phyloP scores from a whole-genome alignment of 2,888 invertebrate species.

The Protula sp. region DNA sequence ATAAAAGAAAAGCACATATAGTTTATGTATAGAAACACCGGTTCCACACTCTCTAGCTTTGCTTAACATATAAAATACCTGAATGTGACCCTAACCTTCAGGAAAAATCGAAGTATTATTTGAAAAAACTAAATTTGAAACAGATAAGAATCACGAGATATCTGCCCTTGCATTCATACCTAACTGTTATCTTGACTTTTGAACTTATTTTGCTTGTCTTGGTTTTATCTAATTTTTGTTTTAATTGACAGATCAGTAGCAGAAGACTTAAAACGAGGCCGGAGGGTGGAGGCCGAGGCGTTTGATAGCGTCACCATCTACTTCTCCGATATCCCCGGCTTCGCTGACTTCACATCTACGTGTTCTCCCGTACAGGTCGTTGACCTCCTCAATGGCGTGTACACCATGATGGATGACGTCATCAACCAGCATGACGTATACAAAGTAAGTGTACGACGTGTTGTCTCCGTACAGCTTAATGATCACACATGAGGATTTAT shows the following conservation, averaged over 20 bases:
- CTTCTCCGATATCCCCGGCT: slow-evolving; percentile 48
- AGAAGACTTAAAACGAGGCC: slow-evolving; percentile 35
- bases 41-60: background rate
- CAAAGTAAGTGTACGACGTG: slow-evolving; percentile 29
- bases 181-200: too few relatives aligned
- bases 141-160: too few relatives aligned
- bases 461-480: too few relatives aligned
- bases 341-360: slow-evolving; percentile 41
- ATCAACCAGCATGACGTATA: slow-evolving; percentile 42
- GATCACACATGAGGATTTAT: too few relatives aligned
- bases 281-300: slow-evolving; percentile 38
- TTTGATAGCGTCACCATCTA: slow-evolving; percentile 47
- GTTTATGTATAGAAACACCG: background rate
- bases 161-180: too few relatives aligned
- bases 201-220: too few relatives aligned
- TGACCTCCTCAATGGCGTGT: slow-evolving; percentile 35
- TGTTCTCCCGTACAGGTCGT: slow-evolving; percentile 43
- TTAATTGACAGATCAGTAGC: slow-evolving; percentile 40
- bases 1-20: background rate
- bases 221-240: too few relatives aligned
- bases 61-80: background rate
- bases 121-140: too few relatives aligned
- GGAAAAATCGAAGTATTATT: background rate
- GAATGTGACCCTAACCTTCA: background rate
- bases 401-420: slow-evolving; percentile 38